These are phyloP conservation scores for Phyllostomus hastatus DNA, from an alignment of 2,113 vertebrate species.

Conservation along the genomic window DNA sequence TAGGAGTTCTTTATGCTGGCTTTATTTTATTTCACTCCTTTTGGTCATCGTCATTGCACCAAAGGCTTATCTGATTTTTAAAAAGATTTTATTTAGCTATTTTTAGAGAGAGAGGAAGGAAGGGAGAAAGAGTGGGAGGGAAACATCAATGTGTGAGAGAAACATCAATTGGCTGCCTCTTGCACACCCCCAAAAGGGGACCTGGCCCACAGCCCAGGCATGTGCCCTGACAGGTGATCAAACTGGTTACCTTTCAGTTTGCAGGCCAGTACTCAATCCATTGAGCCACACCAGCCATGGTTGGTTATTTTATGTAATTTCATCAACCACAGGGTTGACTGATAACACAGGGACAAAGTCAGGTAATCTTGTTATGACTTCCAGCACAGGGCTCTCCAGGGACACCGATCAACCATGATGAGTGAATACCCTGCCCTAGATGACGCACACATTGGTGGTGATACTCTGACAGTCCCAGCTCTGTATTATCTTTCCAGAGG, in stretches of 20 bases:
- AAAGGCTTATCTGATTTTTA: background rate
- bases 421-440: background rate
- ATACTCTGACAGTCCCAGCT: background rate
- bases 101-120: too few species aligned
- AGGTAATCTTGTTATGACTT: background rate
- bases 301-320: background rate
- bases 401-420: fast-evolving
- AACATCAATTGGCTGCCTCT: too few species aligned
- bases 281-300: too few species aligned
- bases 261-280: too few species aligned
- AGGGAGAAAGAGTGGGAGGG: too few species aligned
- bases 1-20: background rate
- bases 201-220: too few species aligned
- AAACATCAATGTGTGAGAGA: too few species aligned
- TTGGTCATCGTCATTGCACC: background rate
- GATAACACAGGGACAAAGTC: background rate
- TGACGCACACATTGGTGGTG: too few species aligned
- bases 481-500: background rate
- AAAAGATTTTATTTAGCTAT: too few species aligned
- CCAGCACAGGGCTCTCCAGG: background rate
- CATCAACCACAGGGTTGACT: background rate
- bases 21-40: background rate
- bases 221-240: too few species aligned
- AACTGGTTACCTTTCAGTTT: too few species aligned
- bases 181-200: too few species aligned